phyloP scores from a whole-genome alignment of 2,888 invertebrate species.

The Bombylius major region DNA sequence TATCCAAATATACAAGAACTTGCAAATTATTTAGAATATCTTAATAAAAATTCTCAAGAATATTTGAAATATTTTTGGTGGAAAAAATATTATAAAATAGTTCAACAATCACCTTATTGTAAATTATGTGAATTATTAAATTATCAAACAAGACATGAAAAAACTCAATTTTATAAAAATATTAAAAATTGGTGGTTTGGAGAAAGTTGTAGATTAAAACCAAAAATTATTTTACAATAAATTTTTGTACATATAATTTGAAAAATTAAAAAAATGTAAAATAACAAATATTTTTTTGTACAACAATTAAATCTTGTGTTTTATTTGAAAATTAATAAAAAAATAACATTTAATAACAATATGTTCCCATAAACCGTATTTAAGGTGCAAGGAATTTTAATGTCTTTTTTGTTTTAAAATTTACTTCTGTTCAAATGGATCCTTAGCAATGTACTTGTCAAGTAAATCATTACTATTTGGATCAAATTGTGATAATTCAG shows the following conservation, averaged over 20 bases:
- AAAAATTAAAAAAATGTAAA: too few species aligned
- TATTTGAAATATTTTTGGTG: constrained; percentile 55
- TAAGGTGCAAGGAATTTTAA: not conserved
- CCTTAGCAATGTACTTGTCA: constrained; percentile 53
- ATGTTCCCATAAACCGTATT: too few species aligned
- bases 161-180: constrained; percentile 24
- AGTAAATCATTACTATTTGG: constrained; percentile 68
- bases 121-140: constrained; percentile 28
- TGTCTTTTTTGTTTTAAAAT: not conserved
- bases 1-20: constrained; percentile 44
- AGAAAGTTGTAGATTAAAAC: constrained; percentile 23
- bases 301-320: too few species aligned
- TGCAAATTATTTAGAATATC: constrained; percentile 41
- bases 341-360: too few species aligned
- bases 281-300: too few species aligned
- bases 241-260: not conserved
- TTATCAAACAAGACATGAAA: constrained; percentile 17
- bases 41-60: constrained; percentile 37
- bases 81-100: constrained; percentile 43
- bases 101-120: constrained; percentile 23
- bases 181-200: constrained; percentile 31
- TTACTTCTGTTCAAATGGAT: constrained; percentile 24
- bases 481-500: constrained; percentile 75
- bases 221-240: constrained; percentile 19
- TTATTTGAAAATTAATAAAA: too few species aligned